Percentiles rank a stretch among this genome's conserved stretches.
These are phyloP conservation scores for Gulo gulo DNA, from an alignment of 2,113 vertebrate species.

Conservation along the genomic window DNA sequence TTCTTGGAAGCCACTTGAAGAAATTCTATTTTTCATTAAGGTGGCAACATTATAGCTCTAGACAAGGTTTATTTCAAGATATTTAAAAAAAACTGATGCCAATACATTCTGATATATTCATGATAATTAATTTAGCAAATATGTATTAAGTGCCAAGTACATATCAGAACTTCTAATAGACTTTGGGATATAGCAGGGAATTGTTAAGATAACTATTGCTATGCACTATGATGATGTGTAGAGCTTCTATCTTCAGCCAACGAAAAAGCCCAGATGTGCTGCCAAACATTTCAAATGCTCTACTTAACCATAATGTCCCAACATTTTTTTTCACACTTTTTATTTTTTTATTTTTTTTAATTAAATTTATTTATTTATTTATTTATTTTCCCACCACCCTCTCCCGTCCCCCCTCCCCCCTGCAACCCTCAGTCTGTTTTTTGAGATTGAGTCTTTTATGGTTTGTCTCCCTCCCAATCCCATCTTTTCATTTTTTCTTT, in stretches of 20 bases:
- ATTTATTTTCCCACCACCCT: no score
- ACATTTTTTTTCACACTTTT: no score
- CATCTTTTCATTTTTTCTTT: no score
- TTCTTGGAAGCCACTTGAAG: background rate
- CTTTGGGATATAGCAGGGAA: background rate
- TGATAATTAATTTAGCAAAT: conserved; percentile 2
- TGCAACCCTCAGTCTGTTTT: no score
- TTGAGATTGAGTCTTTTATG: no score
- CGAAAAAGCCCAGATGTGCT: background rate
- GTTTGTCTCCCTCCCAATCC: no score
- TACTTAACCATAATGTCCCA: background rate
- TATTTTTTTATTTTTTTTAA: no score
- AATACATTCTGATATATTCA: background rate
- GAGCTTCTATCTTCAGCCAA: background rate
- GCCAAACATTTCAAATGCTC: background rate
- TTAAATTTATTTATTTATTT: no score
- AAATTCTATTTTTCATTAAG: background rate
- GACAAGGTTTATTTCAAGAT: conserved; percentile 21
- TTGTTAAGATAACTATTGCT: background rate
- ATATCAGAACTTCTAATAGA: background rate
- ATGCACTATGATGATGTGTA: background rate
- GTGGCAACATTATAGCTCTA: background rate
- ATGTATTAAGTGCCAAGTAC: background rate
- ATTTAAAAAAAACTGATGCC: background rate
- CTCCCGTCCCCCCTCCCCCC: no score